phyloP scores from a whole-genome alignment of 2,797 vertebrate species.

The Acanthis flammea region DNA sequence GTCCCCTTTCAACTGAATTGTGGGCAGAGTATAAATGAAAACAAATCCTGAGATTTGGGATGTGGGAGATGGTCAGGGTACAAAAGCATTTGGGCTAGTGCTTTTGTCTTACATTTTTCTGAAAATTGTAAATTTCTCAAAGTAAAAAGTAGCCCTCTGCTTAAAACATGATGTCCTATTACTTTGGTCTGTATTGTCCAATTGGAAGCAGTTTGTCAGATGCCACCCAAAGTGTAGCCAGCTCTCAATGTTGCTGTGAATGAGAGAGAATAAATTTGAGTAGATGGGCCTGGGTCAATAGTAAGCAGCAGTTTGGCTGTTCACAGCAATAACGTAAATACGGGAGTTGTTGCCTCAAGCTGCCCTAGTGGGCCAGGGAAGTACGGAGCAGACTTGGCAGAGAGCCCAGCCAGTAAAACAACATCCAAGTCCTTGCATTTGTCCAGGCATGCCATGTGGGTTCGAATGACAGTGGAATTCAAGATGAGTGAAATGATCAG shows the following conservation, averaged over 20 bases:
- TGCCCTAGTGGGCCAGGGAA: constrained; percentile 76
- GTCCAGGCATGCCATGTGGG: constrained; percentile 85
- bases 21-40: not conserved
- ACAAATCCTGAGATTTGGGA: not conserved
- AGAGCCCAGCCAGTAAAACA: constrained; percentile 74
- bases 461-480: constrained; percentile 87
- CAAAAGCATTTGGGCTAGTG: not conserved
- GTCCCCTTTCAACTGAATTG: not conserved
- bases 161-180: not conserved
- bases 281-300: constrained; percentile 44
- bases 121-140: not conserved
- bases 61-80: not conserved
- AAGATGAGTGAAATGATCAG: constrained; percentile 76
- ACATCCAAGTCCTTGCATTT: constrained; percentile 77
- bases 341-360: constrained; percentile 68
- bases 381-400: constrained; percentile 81
- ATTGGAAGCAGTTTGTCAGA: not conserved
- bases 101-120: not conserved
- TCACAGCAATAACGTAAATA: constrained; percentile 68
- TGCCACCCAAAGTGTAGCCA: not conserved
- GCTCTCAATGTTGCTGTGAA: constrained; percentile 9
- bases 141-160: not conserved
- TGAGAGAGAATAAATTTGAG: constrained; percentile 30
- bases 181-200: not conserved
- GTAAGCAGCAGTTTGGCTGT: constrained; percentile 53